Evolutionary conservation across 2,888 invertebrate genomes (phyloP).

Genomic region (Cataglyphis altisquamis): DNA sequence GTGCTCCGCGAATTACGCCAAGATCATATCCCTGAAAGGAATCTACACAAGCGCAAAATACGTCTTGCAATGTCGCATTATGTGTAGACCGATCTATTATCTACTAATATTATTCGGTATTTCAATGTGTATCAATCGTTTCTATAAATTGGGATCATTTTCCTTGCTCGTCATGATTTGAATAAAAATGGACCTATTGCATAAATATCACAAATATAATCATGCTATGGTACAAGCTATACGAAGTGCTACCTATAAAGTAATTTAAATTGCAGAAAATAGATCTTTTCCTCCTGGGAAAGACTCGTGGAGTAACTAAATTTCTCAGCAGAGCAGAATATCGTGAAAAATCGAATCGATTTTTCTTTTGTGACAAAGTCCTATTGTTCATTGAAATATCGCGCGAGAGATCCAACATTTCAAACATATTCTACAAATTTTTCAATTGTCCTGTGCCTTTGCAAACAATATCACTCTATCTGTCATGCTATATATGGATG

Average conservation of each 20-base stretch:
- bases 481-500: background rate
- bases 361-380: background rate
- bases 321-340: background rate
- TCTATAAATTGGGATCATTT: background rate
- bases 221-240: slow-evolving; percentile 1
- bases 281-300: background rate
- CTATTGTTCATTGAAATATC: background rate
- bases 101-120: background rate
- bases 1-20: slow-evolving; percentile 17
- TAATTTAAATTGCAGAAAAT: background rate
- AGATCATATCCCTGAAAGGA: slow-evolving; percentile 35
- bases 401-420: background rate
- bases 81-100: background rate
- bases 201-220: background rate
- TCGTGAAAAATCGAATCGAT: slow-evolving; percentile 15
- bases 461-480: background rate
- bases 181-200: background rate
- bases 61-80: background rate
- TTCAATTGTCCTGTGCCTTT: slow-evolving; percentile 2
- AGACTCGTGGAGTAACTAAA: slow-evolving; percentile 3
- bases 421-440: background rate
- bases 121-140: background rate
- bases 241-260: background rate
- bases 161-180: background rate
- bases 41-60: background rate